A percentile compares a stretch with the other conserved stretches of the same genome.
Evolutionary conservation across 2,113 vertebrate genomes (phyloP).

Genomic region (Galeopterus variegatus): DNA sequence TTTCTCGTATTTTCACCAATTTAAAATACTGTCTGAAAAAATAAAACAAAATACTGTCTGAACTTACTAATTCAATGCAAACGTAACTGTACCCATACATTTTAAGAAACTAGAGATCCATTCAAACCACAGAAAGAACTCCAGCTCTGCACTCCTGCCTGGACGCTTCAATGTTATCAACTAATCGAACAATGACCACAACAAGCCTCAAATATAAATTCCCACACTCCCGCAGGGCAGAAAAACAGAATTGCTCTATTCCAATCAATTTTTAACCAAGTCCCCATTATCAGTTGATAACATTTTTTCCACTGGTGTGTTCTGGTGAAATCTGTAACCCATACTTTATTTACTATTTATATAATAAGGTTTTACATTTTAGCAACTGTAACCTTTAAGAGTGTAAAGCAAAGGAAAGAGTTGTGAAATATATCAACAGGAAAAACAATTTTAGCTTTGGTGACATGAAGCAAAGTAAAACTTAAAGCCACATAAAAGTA

Average conservation of each 20-base stretch:
- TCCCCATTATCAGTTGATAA: constrained; percentile 53
- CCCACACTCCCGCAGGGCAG: neutral
- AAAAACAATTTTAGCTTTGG: constrained; percentile 55
- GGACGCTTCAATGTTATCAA: neutral
- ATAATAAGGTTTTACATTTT: constrained; percentile 40
- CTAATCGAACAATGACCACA: neutral
- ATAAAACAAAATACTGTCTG: neutral
- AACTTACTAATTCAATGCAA: constrained; percentile 33
- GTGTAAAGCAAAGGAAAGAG: neutral
- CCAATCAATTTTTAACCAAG: constrained; percentile 78
- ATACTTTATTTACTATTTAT: constrained; percentile 66
- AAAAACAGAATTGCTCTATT: constrained; percentile 54
- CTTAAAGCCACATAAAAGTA: constrained; percentile 25
- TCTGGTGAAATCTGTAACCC: constrained; percentile 47
- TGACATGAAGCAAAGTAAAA: constrained; percentile 28
- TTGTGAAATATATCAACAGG: neutral
- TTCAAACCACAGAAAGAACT: constrained; percentile 28
- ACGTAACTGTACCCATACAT: neutral
- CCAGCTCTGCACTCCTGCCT: constrained; percentile 13
- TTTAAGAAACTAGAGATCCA: constrained; percentile 56
- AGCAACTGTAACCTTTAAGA: neutral
- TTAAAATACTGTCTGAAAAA: neutral
- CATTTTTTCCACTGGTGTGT: neutral
- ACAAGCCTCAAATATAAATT: constrained; percentile 53
- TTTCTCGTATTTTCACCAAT: constrained; percentile 37